phyloP scores from a whole-genome alignment of 2,888 invertebrate species.

The Lepidochitona cinerea region DNA sequence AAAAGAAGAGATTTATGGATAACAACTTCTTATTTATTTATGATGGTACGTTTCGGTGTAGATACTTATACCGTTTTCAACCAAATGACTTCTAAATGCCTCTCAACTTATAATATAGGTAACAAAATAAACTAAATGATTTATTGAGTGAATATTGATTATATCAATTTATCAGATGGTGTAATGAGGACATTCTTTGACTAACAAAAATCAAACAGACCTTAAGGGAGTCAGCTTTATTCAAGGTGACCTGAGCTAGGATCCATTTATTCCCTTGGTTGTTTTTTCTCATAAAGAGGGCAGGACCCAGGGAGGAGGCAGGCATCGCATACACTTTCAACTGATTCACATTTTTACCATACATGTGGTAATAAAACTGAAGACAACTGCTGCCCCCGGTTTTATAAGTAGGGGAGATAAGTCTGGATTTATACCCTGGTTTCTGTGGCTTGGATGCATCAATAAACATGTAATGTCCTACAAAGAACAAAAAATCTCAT shows the following conservation, averaged over 20 bases:
- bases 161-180: too few relatives aligned
- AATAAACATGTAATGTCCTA: constrained; percentile 58
- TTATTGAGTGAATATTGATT: too few relatives aligned
- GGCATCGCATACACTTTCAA: constrained; percentile 49
- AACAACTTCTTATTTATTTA: too few relatives aligned
- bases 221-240: neutral
- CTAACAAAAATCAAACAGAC: too few relatives aligned
- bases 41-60: too few relatives aligned
- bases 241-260: constrained; percentile 34
- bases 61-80: too few relatives aligned
- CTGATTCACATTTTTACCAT: constrained; percentile 32
- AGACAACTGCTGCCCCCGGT: constrained; percentile 42
- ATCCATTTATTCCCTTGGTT: constrained; percentile 60
- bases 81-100: too few relatives aligned
- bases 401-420: constrained; percentile 38
- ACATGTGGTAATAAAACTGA: constrained; percentile 58
- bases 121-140: too few relatives aligned
- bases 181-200: too few relatives aligned
- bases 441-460: constrained; percentile 47
- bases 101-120: too few relatives aligned
- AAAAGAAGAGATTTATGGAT: too few relatives aligned
- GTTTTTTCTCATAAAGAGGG: constrained; percentile 49
- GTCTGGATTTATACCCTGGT: constrained; percentile 42
- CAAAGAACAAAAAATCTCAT: neutral
- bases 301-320: constrained; percentile 24